A percentile compares a stretch with the other conserved stretches of the same genome.
These are phyloP conservation scores for Zhengitettix transpicula DNA, from an alignment of 2,888 invertebrate genomes.

Conservation along the genomic window DNA sequence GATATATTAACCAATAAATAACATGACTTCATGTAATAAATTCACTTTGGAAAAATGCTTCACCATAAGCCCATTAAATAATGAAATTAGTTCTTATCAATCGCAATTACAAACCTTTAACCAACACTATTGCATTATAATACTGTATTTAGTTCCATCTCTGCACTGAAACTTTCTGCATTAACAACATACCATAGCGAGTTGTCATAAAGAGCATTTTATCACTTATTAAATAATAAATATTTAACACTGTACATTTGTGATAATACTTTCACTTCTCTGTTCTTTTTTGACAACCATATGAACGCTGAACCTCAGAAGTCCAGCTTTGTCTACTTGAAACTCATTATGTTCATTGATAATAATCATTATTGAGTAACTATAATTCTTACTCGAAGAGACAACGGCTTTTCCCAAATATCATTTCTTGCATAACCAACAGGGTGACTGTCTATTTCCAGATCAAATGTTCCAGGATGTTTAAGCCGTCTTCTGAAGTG, in stretches of 20 bases:
- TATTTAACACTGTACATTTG: not conserved
- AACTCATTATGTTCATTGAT: not conserved
- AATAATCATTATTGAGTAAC: slow-evolving; percentile 26
- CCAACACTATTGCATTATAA: too few species aligned
- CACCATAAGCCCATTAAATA: too few species aligned
- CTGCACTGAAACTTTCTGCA: not conserved
- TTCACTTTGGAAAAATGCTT: too few species aligned
- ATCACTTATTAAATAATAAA: not conserved
- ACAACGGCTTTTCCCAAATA: slow-evolving; percentile 36
- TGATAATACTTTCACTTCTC: not conserved
- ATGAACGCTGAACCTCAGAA: not conserved
- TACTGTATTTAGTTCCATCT: too few species aligned
- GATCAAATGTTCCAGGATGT: slow-evolving; percentile 32
- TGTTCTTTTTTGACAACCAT: not conserved
- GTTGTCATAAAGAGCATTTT: not conserved
- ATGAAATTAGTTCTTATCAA: too few species aligned
- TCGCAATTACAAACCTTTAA: too few species aligned
- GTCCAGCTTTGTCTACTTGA: not conserved
- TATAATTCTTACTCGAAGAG: slow-evolving; percentile 32
- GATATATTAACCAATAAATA: too few species aligned
- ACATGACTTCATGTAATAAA: too few species aligned
- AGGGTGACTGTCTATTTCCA: slow-evolving; percentile 36
- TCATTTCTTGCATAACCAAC: slow-evolving; percentile 20
- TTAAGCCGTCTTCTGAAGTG: slow-evolving; percentile 39
- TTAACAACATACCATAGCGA: not conserved